Percentiles rank a stretch among this genome's conserved stretches.
Evolutionary conservation across 2,888 invertebrate species (phyloP).

Genomic region (Nipponacmea schrenckii): DNA sequence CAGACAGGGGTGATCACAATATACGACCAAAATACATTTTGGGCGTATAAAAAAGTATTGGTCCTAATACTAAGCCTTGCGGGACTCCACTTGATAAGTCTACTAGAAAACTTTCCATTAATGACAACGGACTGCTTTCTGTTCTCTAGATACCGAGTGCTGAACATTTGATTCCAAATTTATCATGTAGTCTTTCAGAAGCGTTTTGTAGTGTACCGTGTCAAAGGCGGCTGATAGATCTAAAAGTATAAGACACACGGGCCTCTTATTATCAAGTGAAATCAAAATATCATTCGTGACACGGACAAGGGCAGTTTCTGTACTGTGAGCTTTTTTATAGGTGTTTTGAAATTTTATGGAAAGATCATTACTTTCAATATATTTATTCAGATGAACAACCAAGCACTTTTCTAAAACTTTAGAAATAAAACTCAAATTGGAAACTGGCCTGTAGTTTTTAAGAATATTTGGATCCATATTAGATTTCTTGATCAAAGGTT

Average conservation of each 20-base stretch:
- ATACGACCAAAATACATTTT: too few relatives aligned
- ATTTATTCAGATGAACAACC: neutral
- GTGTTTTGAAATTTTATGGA: neutral
- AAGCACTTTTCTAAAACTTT: neutral
- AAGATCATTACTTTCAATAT: neutral
- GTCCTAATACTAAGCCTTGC: too few relatives aligned
- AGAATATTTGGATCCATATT: neutral
- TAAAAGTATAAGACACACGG: too few relatives aligned
- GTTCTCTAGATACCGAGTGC: neutral
- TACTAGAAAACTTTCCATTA: too few relatives aligned
- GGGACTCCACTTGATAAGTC: too few relatives aligned
- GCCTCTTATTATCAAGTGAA: too few relatives aligned
- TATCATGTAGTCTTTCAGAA: neutral
- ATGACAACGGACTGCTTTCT: too few relatives aligned
- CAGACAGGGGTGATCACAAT: too few relatives aligned
- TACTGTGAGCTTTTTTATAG: too few relatives aligned
- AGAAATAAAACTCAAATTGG: neutral
- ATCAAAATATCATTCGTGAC: too few relatives aligned
- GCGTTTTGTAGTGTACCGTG: neutral
- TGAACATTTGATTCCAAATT: neutral
- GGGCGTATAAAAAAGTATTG: neutral
- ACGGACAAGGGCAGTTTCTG: too few relatives aligned
- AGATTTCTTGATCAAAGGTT: neutral
- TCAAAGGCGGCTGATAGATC: too few relatives aligned
- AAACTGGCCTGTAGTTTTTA: neutral